Evolutionary conservation across 2,797 vertebrate genomes (phyloP).

Genomic region (Peromyscus aztecus): DNA sequence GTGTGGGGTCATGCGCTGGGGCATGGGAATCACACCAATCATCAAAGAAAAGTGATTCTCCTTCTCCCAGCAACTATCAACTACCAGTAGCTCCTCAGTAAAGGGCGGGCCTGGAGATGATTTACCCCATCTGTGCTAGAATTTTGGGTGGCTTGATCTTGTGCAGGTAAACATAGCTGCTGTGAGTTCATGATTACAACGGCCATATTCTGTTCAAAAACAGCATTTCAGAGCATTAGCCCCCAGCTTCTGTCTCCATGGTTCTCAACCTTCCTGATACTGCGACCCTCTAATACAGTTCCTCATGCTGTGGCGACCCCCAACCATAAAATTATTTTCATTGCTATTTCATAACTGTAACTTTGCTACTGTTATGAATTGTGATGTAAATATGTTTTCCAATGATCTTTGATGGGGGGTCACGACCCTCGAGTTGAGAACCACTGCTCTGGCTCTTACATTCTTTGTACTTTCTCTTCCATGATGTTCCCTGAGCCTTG

Average conservation of each 20-base stretch:
- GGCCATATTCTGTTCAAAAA: background rate
- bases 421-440: background rate
- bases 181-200: background rate
- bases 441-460: background rate
- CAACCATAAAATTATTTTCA: background rate
- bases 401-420: background rate
- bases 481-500: background rate
- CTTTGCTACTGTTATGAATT: background rate
- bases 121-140: background rate
- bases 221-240: background rate
- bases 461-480: background rate
- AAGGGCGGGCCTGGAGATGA: background rate
- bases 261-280: background rate
- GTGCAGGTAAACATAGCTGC: background rate
- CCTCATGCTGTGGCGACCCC: background rate
- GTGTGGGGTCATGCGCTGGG: background rate
- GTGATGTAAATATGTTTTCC: background rate
- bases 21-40: background rate
- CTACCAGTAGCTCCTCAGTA: background rate
- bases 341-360: background rate
- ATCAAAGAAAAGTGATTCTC: background rate
- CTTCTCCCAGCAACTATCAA: background rate
- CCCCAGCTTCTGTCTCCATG: background rate
- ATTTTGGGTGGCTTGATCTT: background rate
- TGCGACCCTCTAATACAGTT: background rate